phyloP scores from a whole-genome alignment of 2,797 vertebrate species.

The Bryconaethiops microstoma region DNA sequence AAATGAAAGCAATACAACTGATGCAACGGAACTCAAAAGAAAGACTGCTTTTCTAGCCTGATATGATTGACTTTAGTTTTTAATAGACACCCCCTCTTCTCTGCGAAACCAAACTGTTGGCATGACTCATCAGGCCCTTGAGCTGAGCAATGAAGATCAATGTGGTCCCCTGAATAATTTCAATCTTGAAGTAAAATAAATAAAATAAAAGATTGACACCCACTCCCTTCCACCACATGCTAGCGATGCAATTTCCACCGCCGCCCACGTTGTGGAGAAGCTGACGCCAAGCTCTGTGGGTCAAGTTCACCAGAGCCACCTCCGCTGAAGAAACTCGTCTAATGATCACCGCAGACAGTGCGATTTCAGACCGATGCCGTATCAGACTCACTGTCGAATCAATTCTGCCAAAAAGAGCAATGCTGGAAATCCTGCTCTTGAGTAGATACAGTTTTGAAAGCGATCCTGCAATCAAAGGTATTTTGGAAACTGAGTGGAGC shows the following conservation, averaged over 20 bases:
- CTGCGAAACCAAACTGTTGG: conserved; percentile 40
- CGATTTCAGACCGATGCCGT: conserved; percentile 17
- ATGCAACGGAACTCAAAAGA: neutral
- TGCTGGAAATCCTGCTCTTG: conserved; percentile 34
- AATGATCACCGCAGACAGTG: conserved; percentile 36
- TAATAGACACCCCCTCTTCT: conserved; percentile 18
- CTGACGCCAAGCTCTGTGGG: conserved; percentile 57
- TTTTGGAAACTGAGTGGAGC: neutral
- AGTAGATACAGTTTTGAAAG: neutral
- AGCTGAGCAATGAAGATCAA: conserved; percentile 45
- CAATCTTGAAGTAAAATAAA: conserved; percentile 35
- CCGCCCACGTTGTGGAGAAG: conserved; percentile 59
- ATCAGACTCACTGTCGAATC: conserved; percentile 10
- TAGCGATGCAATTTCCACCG: conserved; percentile 72
- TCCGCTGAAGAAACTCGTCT: conserved; percentile 49
- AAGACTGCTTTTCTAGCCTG: neutral
- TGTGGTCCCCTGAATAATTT: conserved; percentile 50
- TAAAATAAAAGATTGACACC: conserved; percentile 67
- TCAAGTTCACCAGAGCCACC: conserved; percentile 68
- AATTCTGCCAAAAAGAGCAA: conserved; percentile 39
- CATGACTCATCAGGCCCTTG: conserved; percentile 51
- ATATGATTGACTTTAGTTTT: conserved; percentile 41
- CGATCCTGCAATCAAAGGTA: conserved; percentile 10
- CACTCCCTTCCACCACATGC: conserved; percentile 68
- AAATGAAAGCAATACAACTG: neutral